phyloP scores from a whole-genome alignment of 2,113 vertebrate genomes.

The Protobothrops mucrosquamatus region DNA sequence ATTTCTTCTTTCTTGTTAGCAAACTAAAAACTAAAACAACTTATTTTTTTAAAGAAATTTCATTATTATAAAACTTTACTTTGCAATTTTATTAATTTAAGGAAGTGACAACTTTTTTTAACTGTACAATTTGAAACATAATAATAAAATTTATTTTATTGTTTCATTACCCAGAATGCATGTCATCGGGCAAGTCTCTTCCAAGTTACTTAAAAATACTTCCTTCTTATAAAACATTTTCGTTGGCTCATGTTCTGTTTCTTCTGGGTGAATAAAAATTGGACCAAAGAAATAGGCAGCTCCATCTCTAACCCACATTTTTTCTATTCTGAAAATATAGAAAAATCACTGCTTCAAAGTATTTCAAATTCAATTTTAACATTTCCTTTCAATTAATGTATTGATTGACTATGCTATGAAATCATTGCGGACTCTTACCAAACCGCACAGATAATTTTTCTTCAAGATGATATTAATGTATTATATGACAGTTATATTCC shows the following conservation, averaged over 20 bases:
- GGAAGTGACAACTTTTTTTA: background rate
- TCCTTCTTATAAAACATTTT: slow-evolving; percentile 99
- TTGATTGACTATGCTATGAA: background rate
- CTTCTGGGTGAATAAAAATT: slow-evolving; percentile 98
- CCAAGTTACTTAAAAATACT: slow-evolving; percentile 96
- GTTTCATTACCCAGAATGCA: slow-evolving; percentile 87
- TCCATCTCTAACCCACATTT: slow-evolving; percentile 97
- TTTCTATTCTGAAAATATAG: slow-evolving; percentile 78
- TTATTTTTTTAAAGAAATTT: background rate
- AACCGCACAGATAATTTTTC: background rate
- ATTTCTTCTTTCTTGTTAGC: background rate
- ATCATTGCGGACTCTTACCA: background rate
- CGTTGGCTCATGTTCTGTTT: slow-evolving; percentile 96
- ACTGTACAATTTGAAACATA: background rate
- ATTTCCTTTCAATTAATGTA: background rate
- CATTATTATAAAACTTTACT: background rate
- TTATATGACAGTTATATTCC: background rate
- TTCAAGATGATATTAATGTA: background rate
- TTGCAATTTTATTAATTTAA: background rate
- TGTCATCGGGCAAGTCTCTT: slow-evolving; percentile 95
- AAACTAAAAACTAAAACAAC: background rate
- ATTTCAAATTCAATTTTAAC: background rate
- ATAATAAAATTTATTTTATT: background rate
- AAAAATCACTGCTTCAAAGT: background rate
- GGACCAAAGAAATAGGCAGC: slow-evolving; percentile 97